phyloP scores from a whole-genome alignment of 2,113 vertebrate species.

The Anseranas semipalmata region DNA sequence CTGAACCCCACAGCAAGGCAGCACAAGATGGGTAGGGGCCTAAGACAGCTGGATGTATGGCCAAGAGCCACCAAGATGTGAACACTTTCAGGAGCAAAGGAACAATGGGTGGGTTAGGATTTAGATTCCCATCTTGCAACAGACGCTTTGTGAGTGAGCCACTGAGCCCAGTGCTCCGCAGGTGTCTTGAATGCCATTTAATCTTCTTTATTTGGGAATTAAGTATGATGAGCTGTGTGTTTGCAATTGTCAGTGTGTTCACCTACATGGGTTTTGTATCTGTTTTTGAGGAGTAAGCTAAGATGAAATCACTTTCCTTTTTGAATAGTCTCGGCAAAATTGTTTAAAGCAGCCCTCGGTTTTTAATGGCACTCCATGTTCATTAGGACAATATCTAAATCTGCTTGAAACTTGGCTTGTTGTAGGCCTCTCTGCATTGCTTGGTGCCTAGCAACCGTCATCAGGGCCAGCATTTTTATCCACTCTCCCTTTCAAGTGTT shows the following conservation, averaged over 20 bases:
- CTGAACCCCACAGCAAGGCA: not conserved
- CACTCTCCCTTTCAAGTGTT: constrained; percentile 42
- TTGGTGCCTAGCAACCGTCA: constrained; percentile 74
- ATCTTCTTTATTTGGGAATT: not conserved
- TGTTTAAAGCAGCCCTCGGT: not conserved
- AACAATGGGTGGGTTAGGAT: not conserved
- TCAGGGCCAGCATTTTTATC: constrained; percentile 37
- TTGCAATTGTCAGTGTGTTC: not conserved
- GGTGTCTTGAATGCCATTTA: not conserved
- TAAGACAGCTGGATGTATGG: not conserved
- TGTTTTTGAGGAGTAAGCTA: not conserved
- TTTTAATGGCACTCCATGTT: constrained; percentile 38
- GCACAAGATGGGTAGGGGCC: not conserved
- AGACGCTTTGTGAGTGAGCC: not conserved
- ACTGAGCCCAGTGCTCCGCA: not conserved
- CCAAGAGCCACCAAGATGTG: not conserved
- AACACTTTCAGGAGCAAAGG: not conserved
- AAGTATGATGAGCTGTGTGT: not conserved
- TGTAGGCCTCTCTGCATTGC: constrained; percentile 52
- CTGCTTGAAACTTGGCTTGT: constrained; percentile 19
- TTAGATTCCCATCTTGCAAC: not conserved
- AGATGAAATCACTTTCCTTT: not conserved
- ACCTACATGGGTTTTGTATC: not conserved
- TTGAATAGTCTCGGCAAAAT: not conserved
- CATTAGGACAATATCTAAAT: constrained; percentile 54